Conservation (phyloP, 1,140 invertebrate species). For the Drosophila persimilis region DNA sequence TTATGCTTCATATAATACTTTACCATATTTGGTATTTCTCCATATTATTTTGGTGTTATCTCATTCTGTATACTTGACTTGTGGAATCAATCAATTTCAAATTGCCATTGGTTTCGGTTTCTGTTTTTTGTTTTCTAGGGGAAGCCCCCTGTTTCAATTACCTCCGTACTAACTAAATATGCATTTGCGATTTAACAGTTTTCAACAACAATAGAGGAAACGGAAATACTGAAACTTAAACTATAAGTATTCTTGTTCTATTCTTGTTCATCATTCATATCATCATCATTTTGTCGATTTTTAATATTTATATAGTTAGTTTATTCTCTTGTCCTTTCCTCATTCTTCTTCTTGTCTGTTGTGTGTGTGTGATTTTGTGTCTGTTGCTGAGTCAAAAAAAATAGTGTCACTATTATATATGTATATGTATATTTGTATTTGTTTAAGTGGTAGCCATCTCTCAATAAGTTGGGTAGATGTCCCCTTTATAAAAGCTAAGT, state of each 20-base stretch:
- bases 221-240: slow-evolving; percentile 39
- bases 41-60: slow-evolving; percentile 1
- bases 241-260: background rate
- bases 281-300: background rate
- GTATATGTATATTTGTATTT: slow-evolving; percentile 18
- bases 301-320: slow-evolving; percentile 28
- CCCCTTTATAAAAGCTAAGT: slow-evolving; percentile 47
- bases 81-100: too few species aligned
- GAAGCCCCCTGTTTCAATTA: slow-evolving; percentile 5
- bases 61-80: slow-evolving; percentile 1
- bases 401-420: slow-evolving; percentile 22
- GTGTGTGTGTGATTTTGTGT: slow-evolving; percentile 1
- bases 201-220: slow-evolving; percentile 31
- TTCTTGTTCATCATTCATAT: slow-evolving; percentile 3
- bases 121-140: background rate
- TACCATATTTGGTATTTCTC: slow-evolving; percentile 16
- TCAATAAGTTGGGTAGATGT: slow-evolving; percentile 30
- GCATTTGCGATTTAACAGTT: slow-evolving; percentile 26
- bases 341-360: background rate
- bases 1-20: slow-evolving; percentile 29
- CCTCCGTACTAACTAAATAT: slow-evolving; percentile 42
- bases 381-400: slow-evolving; percentile 24
- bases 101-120: slow-evolving; percentile 6
- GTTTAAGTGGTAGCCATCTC: background rate
- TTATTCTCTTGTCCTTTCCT: slow-evolving; percentile 1